Conservation (phyloP, 2,113 vertebrate species). For the Elgaria multicarinata region DNA sequence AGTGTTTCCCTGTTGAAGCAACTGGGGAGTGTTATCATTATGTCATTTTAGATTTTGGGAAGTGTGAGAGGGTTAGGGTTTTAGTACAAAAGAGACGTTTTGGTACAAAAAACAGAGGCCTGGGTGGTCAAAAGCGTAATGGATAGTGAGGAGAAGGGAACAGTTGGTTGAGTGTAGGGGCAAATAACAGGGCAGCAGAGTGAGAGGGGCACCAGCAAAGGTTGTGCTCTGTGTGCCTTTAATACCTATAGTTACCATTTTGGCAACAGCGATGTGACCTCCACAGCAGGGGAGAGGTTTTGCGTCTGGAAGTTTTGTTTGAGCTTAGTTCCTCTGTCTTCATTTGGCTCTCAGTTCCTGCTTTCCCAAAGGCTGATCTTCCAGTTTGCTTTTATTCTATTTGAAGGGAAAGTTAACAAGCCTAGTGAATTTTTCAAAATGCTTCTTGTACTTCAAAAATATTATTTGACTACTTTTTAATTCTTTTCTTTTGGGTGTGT, state of each 20-base stretch:
- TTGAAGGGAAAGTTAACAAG: neutral
- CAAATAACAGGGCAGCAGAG: neutral
- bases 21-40: neutral
- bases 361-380: neutral
- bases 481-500: neutral
- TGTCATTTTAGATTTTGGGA: neutral
- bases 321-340: neutral
- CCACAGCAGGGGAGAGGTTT: neutral
- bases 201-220: neutral
- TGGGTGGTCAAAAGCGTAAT: neutral
- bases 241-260: neutral
- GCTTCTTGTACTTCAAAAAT: constrained; percentile 28
- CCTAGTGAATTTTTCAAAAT: constrained; percentile 26
- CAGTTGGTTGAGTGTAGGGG: neutral
- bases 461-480: constrained; percentile 44
- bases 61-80: neutral
- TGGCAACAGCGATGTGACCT: neutral
- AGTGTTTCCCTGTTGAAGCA: neutral
- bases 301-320: neutral
- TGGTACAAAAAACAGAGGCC: neutral
- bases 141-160: neutral
- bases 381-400: neutral
- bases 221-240: too few relatives aligned
- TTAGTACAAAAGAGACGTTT: neutral
- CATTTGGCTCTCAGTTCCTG: neutral